Evolutionary conservation across 2,113 vertebrate species (phyloP).

Genomic region (Pseudonaja textilis): DNA sequence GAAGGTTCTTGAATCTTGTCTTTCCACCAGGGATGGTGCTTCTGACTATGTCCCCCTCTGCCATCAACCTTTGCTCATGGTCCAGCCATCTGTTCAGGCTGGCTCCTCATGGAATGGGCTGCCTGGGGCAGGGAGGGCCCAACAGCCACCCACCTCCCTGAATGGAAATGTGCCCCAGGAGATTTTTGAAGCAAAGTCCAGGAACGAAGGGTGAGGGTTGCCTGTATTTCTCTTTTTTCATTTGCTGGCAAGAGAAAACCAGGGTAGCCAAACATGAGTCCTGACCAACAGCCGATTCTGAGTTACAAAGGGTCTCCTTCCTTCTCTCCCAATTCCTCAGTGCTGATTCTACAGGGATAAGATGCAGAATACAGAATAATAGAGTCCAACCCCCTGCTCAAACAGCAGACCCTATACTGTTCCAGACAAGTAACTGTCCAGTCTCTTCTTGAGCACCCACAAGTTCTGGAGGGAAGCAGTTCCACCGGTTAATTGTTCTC

Average conservation of each 20-base stretch:
- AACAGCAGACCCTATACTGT: not conserved
- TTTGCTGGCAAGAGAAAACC: constrained; percentile 58
- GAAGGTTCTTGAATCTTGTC: accelerated
- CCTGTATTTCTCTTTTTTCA: constrained; percentile 41
- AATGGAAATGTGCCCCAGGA: constrained; percentile 6
- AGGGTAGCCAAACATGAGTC: constrained; percentile 49
- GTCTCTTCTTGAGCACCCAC: not conserved
- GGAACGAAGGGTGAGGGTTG: constrained; percentile 15
- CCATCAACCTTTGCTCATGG: not conserved
- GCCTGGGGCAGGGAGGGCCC: accelerated
- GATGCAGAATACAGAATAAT: too few relatives aligned
- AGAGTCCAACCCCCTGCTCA: not conserved
- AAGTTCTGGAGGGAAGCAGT: not conserved
- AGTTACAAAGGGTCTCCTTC: constrained; percentile 36
- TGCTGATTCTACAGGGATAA: constrained; percentile 7
- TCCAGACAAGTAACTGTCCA: not conserved
- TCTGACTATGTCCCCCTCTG: not conserved
- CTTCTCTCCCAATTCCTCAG: constrained; percentile 13
- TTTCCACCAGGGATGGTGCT: accelerated
- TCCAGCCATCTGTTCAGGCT: accelerated
- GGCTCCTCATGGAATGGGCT: not conserved
- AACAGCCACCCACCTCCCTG: not conserved
- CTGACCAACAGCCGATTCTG: constrained; percentile 58
- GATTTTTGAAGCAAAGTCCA: not conserved
- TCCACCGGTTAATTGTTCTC: too few relatives aligned